Base-by-base conservation (phyloP, 2,797 vertebrate species). In the Phalanger gymnotis region DNA sequence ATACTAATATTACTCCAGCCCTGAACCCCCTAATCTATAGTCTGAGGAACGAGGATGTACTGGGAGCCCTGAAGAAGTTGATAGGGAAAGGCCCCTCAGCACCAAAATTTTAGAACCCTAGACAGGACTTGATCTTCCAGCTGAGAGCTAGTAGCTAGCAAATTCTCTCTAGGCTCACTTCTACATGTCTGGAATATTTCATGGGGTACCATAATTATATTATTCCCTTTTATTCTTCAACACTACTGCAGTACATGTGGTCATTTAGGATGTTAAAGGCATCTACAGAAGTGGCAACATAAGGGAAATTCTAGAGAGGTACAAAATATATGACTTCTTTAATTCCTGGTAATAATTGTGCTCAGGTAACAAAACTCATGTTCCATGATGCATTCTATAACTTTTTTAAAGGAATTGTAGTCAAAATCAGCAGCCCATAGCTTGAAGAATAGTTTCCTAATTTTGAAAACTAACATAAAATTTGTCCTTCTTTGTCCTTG, bases 11-110 rank as follows among this genome's bases (percentile, higher is more conserved):
- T 53, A 98, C 97, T 28, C 97, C 97, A 22, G 54, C 93, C 12
- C 81, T 97, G 56, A 97, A 98, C 52, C 97, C 97, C 0, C n/a
- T 98, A 1, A 97, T 97, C 53, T 98, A 98, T 5, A 98, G 95
- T 7, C 47, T 97, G 89, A 96, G 97, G 31, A 97, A 98, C 87
- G 97, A 97, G 28, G 97, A 98, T 5, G 96, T 98, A 31, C 94
- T 91, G 73, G 73, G 95, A 2, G 94, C 96, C n/a, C 93, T 98
- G 54, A 97, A 61, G 54, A 97, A 95, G 61, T 51, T 97, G 3
- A 11, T 97, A n/a, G 94, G 81, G 28, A 97, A 94, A 92, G 54
- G 91, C 1, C 7, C 3, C 47, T 12, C 28, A 53, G 3, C 3
- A 9, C 10, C 27, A 40, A 90, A 53, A 40, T 22, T 47, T 22